A percentile compares a stretch with the other conserved stretches of the same genome.
These are phyloP conservation scores for Chloroceryle aenea DNA, from an alignment of 2,113 vertebrate species.

Conservation along the genomic window DNA sequence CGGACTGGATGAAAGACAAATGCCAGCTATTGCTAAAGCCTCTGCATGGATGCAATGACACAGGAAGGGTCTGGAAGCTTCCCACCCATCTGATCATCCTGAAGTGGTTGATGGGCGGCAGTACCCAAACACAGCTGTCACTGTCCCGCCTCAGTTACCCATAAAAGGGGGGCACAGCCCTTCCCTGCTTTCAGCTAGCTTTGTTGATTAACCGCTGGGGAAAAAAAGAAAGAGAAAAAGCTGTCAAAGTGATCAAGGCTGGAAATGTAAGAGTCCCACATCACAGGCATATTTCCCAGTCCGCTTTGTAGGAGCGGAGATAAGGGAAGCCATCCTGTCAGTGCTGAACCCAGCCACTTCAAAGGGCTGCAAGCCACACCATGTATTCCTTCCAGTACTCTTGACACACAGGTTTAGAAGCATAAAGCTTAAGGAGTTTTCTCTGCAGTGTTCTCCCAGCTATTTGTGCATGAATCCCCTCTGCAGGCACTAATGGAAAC, in stretches of 20 bases:
- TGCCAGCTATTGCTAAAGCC: not conserved
- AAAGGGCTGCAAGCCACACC: not conserved
- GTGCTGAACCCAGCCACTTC: slow-evolving; percentile 26
- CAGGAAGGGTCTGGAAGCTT: not conserved
- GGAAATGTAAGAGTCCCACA: slow-evolving; percentile 20
- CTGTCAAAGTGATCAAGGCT: slow-evolving; percentile 14
- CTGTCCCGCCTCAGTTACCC: not conserved
- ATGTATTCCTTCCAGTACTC: not conserved
- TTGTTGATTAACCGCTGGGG: not conserved
- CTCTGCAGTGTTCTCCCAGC: not conserved
- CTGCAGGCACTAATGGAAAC: not conserved
- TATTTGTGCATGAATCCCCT: accelerated
- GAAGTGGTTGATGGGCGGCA: accelerated
- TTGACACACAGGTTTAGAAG: not conserved
- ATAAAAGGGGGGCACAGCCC: not conserved
- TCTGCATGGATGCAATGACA: not conserved
- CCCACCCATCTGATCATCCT: not conserved
- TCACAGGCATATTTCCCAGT: not conserved
- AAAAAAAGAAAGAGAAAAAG: not conserved
- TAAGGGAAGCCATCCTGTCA: slow-evolving; percentile 2
- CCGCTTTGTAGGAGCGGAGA: not conserved
- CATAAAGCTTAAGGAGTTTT: not conserved
- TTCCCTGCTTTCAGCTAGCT: not conserved
- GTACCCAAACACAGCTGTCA: not conserved
- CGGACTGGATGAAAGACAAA: not conserved